These are phyloP conservation scores for Bothrops jararaca DNA, from an alignment of 2,113 vertebrate genomes.

Conservation along the genomic window DNA sequence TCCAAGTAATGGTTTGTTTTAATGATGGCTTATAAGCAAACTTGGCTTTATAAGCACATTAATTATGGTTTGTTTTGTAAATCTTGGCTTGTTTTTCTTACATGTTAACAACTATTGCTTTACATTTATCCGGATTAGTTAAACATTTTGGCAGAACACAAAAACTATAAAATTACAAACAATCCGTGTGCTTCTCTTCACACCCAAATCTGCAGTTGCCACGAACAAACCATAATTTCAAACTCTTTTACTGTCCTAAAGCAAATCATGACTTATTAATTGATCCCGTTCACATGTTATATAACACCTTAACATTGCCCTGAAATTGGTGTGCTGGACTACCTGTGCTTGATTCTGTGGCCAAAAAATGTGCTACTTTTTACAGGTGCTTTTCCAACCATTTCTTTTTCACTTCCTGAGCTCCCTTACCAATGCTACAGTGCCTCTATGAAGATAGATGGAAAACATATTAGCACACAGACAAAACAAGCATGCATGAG, in stretches of 20 bases:
- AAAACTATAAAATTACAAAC: neutral
- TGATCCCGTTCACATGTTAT: neutral
- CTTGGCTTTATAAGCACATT: neutral
- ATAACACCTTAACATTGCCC: neutral
- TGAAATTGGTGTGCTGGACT: neutral
- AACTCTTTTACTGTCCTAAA: neutral
- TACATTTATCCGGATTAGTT: neutral
- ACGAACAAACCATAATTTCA: neutral
- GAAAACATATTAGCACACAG: conserved; percentile 20
- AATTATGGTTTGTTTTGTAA: neutral
- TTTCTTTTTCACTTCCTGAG: neutral
- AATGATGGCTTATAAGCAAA: neutral
- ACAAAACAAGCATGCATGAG: conserved; percentile 54
- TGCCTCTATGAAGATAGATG: neutral
- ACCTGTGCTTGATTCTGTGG: neutral
- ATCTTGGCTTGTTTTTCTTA: neutral
- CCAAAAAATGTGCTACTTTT: neutral
- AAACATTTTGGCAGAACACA: neutral
- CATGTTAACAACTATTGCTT: neutral
- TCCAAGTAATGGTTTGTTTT: neutral
- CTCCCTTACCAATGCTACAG: neutral
- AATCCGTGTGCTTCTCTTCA: neutral
- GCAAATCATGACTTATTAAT: neutral
- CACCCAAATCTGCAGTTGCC: neutral
- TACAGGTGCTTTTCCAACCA: neutral